Evolutionary conservation across 2,113 vertebrate genomes (phyloP).

Genomic region (Xenotilapia leptura): DNA sequence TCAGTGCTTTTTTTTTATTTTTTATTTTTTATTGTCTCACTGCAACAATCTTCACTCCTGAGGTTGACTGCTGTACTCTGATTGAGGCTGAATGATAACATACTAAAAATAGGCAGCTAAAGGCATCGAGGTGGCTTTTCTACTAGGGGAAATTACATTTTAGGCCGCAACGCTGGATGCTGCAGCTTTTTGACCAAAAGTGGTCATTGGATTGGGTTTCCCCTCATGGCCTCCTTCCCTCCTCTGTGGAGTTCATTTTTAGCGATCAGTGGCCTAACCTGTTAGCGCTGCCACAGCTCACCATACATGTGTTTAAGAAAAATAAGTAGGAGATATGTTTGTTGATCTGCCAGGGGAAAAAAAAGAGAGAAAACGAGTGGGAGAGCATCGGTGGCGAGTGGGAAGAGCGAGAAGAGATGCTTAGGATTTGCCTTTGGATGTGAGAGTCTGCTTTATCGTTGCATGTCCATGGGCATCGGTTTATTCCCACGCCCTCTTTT

Average conservation of each 20-base stretch:
- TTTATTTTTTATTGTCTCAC: background rate
- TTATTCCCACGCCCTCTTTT: constrained; percentile 31
- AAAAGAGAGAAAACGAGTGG: background rate
- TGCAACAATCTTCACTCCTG: background rate
- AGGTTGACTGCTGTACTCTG: constrained; percentile 9
- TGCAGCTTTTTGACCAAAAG: constrained; percentile 51
- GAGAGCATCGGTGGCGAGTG: constrained; percentile 1
- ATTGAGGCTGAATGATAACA: constrained; percentile 33
- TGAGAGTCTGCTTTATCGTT: constrained; percentile 13
- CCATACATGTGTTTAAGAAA: background rate
- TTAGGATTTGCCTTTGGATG: constrained; percentile 20
- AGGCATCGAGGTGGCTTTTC: constrained; percentile 15
- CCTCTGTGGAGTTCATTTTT: constrained; percentile 12
- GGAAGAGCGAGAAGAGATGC: background rate
- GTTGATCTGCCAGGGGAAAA: background rate
- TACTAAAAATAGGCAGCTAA: constrained; percentile 34
- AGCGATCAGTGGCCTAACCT: background rate
- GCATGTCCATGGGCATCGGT: constrained; percentile 33
- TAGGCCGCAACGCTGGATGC: constrained; percentile 9
- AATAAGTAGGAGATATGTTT: background rate
- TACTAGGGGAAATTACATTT: constrained; percentile 43
- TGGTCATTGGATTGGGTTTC: constrained; percentile 49
- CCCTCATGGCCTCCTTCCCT: background rate
- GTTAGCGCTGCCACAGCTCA: background rate
- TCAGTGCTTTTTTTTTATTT: background rate